These are phyloP conservation scores for Orbicella faveolata DNA, from an alignment of 64 coral and sea anemone species.

Conservation along the genomic window DNA sequence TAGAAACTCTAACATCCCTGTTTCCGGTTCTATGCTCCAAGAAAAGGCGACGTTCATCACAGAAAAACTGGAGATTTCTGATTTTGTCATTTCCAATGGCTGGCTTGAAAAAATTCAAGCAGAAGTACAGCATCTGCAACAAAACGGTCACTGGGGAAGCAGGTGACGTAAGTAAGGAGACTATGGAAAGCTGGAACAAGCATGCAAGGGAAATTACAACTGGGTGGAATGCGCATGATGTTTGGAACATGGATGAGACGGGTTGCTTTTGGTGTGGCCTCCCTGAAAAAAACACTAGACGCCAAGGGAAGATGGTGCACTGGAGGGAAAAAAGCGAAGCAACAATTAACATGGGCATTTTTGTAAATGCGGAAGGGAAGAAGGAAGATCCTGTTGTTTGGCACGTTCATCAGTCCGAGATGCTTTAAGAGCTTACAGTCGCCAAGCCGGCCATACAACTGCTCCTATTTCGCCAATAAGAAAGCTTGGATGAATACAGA, in stretches of 20 bases:
- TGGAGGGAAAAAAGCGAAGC: conserved; percentile 23
- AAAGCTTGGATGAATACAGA: conserved; percentile 61
- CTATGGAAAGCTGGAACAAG: conserved; percentile 35
- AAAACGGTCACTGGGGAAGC: conserved; percentile 44
- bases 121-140: conserved; percentile 18
- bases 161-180: conserved; percentile 45
- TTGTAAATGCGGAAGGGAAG: conserved; percentile 18
- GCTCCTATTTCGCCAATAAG: background rate
- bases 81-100: conserved; percentile 39
- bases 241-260: conserved; percentile 69
- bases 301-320: conserved; percentile 34
- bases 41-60: conserved; percentile 38
- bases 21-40: conserved; percentile 52
- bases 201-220: conserved; percentile 57
- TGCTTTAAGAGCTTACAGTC: background rate
- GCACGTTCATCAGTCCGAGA: background rate
- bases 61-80: conserved; percentile 35
- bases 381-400: conserved; percentile 30
- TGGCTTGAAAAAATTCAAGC: conserved; percentile 58
- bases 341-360: conserved; percentile 14
- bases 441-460: background rate
- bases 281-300: conserved; percentile 45
- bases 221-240: conserved; percentile 12
- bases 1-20: conserved; percentile 52
- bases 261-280: conserved; percentile 45